Conservation (phyloP, 2,888 invertebrate genomes). For the Ochropleura leucogaster region DNA sequence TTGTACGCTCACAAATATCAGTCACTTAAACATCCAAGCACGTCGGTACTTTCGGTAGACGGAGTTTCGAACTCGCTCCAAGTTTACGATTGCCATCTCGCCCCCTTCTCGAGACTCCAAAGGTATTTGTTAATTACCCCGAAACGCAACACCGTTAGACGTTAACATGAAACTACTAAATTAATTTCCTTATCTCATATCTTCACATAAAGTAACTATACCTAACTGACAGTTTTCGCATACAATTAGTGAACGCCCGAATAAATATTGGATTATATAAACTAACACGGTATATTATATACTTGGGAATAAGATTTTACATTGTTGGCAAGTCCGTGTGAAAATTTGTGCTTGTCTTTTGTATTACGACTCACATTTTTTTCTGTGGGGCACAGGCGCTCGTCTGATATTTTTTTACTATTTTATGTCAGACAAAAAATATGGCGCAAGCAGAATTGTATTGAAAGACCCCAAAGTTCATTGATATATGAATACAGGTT, state of each 20-base stretch:
- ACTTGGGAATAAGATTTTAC: slow-evolving; percentile 22
- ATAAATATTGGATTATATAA: slow-evolving; percentile 65
- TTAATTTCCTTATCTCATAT: slow-evolving; percentile 70
- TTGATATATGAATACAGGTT: slow-evolving; percentile 23
- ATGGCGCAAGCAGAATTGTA: not conserved
- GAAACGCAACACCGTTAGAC: slow-evolving; percentile 69
- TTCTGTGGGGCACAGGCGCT: slow-evolving; percentile 9
- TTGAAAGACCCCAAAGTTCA: slow-evolving; percentile 5
- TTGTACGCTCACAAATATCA: slow-evolving; percentile 49
- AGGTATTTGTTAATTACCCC: slow-evolving; percentile 77
- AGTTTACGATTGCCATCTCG: slow-evolving; percentile 75
- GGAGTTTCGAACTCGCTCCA: slow-evolving; percentile 57
- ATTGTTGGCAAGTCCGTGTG: slow-evolving; percentile 46
- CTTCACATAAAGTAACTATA: slow-evolving; percentile 64
- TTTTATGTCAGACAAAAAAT: not conserved
- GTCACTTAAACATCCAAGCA: slow-evolving; percentile 41
- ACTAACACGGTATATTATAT: slow-evolving; percentile 25
- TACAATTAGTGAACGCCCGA: slow-evolving; percentile 64
- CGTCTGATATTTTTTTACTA: slow-evolving; percentile 1
- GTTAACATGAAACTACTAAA: slow-evolving; percentile 70
- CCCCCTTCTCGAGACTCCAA: slow-evolving; percentile 51
- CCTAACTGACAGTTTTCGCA: slow-evolving; percentile 66
- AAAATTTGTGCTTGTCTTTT: slow-evolving; percentile 51
- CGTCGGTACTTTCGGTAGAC: slow-evolving; percentile 40
- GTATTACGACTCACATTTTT: slow-evolving; percentile 16